These are phyloP conservation scores for Odontothrips loti DNA, from an alignment of 2,888 invertebrate species.

Conservation along the genomic window DNA sequence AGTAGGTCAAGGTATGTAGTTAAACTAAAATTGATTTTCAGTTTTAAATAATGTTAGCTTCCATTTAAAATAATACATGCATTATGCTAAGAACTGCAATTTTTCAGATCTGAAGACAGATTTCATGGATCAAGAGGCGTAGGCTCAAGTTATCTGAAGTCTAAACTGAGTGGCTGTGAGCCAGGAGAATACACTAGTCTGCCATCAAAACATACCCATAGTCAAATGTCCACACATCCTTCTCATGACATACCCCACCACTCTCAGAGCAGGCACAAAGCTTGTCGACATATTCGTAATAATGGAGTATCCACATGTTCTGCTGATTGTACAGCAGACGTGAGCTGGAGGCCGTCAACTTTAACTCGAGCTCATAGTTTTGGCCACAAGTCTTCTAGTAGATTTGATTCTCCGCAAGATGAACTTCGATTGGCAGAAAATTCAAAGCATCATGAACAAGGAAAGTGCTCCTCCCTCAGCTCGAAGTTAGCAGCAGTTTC, in stretches of 20 bases:
- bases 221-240: not conserved
- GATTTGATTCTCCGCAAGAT: not conserved
- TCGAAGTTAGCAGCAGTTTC: not conserved
- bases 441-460: not conserved
- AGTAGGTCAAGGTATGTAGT: not conserved
- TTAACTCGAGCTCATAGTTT: not conserved
- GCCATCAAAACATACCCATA: not conserved
- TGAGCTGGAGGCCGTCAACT: not conserved
- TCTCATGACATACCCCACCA: not conserved
- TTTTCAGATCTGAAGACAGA: not conserved
- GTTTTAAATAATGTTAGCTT: not conserved
- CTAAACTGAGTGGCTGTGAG: constrained; percentile 8
- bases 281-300: not conserved
- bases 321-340: not conserved
- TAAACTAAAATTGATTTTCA: not conserved
- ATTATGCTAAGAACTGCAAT: no score
- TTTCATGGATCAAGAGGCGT: not conserved
- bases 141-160: not conserved
- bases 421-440: not conserved
- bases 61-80: not conserved
- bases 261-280: not conserved
- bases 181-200: not conserved
- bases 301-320: not conserved
- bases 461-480: not conserved
- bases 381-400: not conserved